Base-by-base conservation (phyloP, 2,797 vertebrate species). In the Centroberyx gerrardi region DNA sequence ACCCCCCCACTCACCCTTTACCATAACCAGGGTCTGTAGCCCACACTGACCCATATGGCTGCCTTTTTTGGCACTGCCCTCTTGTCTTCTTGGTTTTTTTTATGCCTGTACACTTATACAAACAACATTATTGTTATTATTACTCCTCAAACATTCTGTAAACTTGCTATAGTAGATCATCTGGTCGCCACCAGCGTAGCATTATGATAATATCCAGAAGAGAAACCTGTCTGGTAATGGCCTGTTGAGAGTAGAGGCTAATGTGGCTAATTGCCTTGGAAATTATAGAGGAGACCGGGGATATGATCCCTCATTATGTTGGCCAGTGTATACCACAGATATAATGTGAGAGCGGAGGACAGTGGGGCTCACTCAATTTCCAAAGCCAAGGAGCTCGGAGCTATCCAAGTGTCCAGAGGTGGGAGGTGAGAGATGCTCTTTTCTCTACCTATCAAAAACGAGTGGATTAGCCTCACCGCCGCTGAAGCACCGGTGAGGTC, bases 211-310 rank as follows among this genome's bases (percentile, higher is more conserved):
- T 71, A 61, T 60, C 80, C 68, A 49, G 66, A 29, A 60, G 60
- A 66, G 72, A 68, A 69, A 78, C 42, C 68, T 80, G 59, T 77
- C 81, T 72, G 86, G 62, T 85, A 81, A 80, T 66, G 83, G 83
- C 68, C 90, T 58, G 31, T 85, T 63, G 84, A 92, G 83, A 89
- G 68, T 62, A 74, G 58, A 75, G 75, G 85, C 80, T 94, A 90
- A 92, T 83, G 77, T 90, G 88, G 75, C 87, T 93, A 93, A 94
- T 93, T 86, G 78, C 84, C 84, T 92, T 82, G 84, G 82, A 93
- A 92, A 90, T 89, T 76, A 89, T 86, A 62, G 48, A 81, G 68
- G 82, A 81, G 71, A 66, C 76, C 60, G n/a, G 86, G 84, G 86
- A 88, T 69, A 33, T 51, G 61, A 72, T 56, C 59, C 76, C 81